Conservation (phyloP, 2,113 vertebrate genomes). For the Alligator sinensis region DNA sequence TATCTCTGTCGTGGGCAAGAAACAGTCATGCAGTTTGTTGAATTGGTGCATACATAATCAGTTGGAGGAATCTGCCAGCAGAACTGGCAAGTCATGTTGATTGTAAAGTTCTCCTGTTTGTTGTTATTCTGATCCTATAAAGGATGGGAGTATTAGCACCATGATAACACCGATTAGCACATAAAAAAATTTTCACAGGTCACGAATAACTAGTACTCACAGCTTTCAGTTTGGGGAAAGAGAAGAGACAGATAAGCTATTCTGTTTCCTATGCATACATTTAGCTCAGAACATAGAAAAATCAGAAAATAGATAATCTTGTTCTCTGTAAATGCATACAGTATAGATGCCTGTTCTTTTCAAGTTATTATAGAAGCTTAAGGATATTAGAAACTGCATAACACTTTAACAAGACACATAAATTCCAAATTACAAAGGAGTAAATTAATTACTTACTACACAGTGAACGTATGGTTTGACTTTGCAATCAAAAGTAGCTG, state of each 20-base stretch:
- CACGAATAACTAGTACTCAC: not conserved
- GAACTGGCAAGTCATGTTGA: constrained; percentile 91
- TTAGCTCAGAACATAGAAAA: not conserved
- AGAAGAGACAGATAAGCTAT: not conserved
- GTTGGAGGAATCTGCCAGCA: constrained; percentile 95
- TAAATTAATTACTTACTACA: constrained; percentile 83
- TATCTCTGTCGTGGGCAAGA: constrained; percentile 92
- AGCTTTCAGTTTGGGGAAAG: not conserved
- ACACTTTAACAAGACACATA: not conserved
- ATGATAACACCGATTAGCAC: not conserved
- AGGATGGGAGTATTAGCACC: not conserved
- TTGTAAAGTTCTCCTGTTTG: constrained; percentile 83
- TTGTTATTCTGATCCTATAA: constrained; percentile 82
- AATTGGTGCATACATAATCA: constrained; percentile 88
- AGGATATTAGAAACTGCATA: not conserved
- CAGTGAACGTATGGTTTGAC: constrained; percentile 88
- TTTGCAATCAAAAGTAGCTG: constrained; percentile 84
- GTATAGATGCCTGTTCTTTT: not conserved
- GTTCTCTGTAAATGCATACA: no score
- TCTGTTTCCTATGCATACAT: not conserved
- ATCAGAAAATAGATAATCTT: not conserved
- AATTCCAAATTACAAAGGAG: not conserved
- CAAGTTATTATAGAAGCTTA: not conserved
- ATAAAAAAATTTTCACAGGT: not conserved
- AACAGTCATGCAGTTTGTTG: constrained; percentile 92